phyloP scores from a whole-genome alignment of 2,888 invertebrate genomes.

The Sussaba pulchella region DNA sequence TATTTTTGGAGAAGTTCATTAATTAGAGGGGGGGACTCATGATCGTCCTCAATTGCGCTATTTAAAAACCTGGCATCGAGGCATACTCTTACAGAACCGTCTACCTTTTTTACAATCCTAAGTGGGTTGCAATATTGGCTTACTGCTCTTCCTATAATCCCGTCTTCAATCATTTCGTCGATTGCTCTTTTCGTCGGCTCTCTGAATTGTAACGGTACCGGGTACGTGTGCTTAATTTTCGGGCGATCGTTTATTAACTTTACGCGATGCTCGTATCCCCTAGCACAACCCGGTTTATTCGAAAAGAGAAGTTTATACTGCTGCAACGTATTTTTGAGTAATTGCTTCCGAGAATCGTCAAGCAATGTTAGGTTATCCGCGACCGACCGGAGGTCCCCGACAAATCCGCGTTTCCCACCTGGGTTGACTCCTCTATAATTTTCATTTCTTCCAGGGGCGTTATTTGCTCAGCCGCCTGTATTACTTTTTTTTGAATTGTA shows the following conservation, averaged over 20 bases:
- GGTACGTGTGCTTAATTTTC: slow-evolving; percentile 1
- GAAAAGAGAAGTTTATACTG: slow-evolving; percentile 65
- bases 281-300: slow-evolving; percentile 56
- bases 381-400: slow-evolving; percentile 15
- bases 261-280: slow-evolving; percentile 10
- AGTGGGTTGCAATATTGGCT: slow-evolving; percentile 40
- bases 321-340: slow-evolving; percentile 4
- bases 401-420: background rate
- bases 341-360: background rate
- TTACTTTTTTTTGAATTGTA: no score
- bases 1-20: slow-evolving; percentile 15
- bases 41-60: slow-evolving; percentile 31
- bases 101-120: slow-evolving; percentile 15
- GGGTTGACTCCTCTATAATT: no score
- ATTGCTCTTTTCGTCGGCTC: slow-evolving; percentile 22
- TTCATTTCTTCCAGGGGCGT: no score
- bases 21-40: slow-evolving; percentile 39
- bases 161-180: slow-evolving; percentile 31
- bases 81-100: background rate
- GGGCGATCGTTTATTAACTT: slow-evolving; percentile 5
- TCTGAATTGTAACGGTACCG: slow-evolving; percentile 9
- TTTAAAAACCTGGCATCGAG: slow-evolving; percentile 21
- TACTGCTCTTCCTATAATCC: slow-evolving; percentile 30
- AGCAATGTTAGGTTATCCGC: slow-evolving; percentile 42
- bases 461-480: no score